These are phyloP conservation scores for Mareca strepera DNA, from an alignment of 2,797 vertebrate genomes.

Conservation along the genomic window DNA sequence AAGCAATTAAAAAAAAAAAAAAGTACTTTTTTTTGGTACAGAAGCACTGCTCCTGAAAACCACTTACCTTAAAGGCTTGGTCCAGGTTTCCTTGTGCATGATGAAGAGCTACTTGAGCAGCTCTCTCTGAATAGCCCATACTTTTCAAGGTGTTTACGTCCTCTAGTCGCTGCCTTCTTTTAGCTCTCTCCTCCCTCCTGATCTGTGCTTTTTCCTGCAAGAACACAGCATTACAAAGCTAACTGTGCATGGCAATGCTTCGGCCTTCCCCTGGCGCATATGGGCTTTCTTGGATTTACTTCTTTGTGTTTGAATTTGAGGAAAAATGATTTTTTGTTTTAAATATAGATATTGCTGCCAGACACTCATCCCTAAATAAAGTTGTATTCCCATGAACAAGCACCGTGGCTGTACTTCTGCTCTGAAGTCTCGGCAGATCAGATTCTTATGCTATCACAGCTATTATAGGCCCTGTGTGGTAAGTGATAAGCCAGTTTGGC, in stretches of 20 bases:
- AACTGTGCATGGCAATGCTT: not conserved
- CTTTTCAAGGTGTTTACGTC: conserved; percentile 79
- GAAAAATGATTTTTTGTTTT: not conserved
- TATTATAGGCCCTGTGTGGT: conserved; percentile 16
- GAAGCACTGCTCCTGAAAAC: not conserved
- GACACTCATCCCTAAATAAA: conserved; percentile 1
- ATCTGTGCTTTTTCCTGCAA: conserved; percentile 87
- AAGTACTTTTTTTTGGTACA: not conserved
- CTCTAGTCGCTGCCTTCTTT: conserved; percentile 79
- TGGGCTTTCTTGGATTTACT: not conserved
- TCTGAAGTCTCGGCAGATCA: not conserved
- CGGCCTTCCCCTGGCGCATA: not conserved
- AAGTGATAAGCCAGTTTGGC: conserved; percentile 5
- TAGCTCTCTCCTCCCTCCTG: conserved; percentile 84
- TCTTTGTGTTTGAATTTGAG: not conserved
- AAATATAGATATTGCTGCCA: conserved; percentile 33
- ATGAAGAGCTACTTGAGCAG: conserved; percentile 85
- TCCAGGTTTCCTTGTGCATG: conserved; percentile 84
- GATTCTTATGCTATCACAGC: not conserved
- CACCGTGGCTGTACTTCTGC: not conserved
- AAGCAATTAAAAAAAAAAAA: not conserved
- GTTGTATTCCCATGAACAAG: not conserved
- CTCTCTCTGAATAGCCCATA: conserved; percentile 85
- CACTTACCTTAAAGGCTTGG: conserved; percentile 81
- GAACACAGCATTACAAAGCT: not conserved